phyloP scores from a whole-genome alignment of 2,888 invertebrate genomes.

The Tetragonisca angustula region DNA sequence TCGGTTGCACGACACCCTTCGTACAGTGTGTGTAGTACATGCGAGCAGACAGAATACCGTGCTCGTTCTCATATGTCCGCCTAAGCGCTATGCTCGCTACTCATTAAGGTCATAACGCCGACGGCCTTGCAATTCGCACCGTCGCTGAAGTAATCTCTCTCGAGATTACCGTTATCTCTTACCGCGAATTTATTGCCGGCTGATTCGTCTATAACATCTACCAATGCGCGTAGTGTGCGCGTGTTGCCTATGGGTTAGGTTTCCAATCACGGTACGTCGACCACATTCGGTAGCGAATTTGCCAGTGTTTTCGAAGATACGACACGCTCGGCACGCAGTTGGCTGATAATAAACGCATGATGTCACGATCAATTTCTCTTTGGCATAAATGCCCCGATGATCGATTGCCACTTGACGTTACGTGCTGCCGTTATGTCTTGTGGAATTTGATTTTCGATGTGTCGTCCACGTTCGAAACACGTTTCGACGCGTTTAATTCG shows the following conservation, averaged over 20 bases:
- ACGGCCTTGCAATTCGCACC: slow-evolving; percentile 79
- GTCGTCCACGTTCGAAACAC: not conserved
- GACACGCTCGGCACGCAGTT: slow-evolving; percentile 41
- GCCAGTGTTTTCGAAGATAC: slow-evolving; percentile 11
- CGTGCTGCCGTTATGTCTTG: slow-evolving; percentile 3
- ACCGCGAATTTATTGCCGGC: slow-evolving; percentile 67
- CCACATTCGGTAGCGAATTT: not conserved
- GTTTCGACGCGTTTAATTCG: not conserved
- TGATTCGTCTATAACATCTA: slow-evolving; percentile 61
- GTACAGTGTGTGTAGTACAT: slow-evolving; percentile 47
- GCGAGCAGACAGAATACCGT: slow-evolving; percentile 55
- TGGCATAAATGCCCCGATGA: slow-evolving; percentile 24
- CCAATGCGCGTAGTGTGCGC: slow-evolving; percentile 30
- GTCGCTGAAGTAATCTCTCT: slow-evolving; percentile 61
- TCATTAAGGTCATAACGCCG: slow-evolving; percentile 80
- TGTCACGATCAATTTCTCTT: slow-evolving; percentile 26
- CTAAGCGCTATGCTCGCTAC: slow-evolving; percentile 75
- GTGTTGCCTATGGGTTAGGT: slow-evolving; percentile 37
- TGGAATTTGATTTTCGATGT: slow-evolving; percentile 25
- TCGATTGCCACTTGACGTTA: slow-evolving; percentile 50
- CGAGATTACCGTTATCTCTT: slow-evolving; percentile 72
- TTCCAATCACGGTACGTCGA: slow-evolving; percentile 21
- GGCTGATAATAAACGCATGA: slow-evolving; percentile 12
- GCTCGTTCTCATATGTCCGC: slow-evolving; percentile 61
- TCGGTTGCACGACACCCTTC: slow-evolving; percentile 52